Conservation (phyloP, 2,797 vertebrate species). For the Numenius phaeopus region DNA sequence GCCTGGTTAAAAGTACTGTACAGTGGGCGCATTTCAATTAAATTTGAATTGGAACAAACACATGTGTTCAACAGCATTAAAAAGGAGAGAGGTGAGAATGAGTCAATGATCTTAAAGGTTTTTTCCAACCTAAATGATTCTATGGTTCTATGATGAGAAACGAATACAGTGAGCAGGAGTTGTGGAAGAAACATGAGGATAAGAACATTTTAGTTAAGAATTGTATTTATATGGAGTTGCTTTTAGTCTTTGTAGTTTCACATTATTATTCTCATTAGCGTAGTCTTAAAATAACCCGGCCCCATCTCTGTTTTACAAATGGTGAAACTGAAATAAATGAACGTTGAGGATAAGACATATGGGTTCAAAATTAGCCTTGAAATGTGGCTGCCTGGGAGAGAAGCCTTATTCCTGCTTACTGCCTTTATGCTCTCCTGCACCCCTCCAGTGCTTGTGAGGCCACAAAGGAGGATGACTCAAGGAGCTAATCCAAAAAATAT, state of each 20-base stretch:
- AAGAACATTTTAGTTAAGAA: neutral
- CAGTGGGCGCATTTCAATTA: neutral
- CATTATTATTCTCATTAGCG: neutral
- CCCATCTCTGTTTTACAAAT: neutral
- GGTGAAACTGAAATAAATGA: neutral
- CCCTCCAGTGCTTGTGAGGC: neutral
- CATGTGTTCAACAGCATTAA: neutral
- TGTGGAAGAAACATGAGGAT: neutral
- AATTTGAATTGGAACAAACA: neutral
- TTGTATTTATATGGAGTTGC: neutral
- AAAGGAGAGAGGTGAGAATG: neutral
- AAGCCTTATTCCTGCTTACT: neutral
- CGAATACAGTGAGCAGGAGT: neutral
- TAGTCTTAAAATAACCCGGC: neutral
- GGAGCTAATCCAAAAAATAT: neutral
- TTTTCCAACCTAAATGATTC: neutral
- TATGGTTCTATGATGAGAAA: neutral
- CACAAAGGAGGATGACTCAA: neutral
- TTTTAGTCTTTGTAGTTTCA: neutral
- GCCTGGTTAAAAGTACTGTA: neutral
- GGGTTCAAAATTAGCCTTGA: neutral
- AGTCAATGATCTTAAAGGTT: neutral
- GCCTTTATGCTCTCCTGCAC: neutral
- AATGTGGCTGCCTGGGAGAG: neutral
- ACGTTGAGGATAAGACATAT: neutral